A percentile compares a stretch with the other conserved stretches of the same genome.
These are phyloP conservation scores for Pholis gunnellus DNA, from an alignment of 2,113 vertebrate genomes.

Conservation along the genomic window DNA sequence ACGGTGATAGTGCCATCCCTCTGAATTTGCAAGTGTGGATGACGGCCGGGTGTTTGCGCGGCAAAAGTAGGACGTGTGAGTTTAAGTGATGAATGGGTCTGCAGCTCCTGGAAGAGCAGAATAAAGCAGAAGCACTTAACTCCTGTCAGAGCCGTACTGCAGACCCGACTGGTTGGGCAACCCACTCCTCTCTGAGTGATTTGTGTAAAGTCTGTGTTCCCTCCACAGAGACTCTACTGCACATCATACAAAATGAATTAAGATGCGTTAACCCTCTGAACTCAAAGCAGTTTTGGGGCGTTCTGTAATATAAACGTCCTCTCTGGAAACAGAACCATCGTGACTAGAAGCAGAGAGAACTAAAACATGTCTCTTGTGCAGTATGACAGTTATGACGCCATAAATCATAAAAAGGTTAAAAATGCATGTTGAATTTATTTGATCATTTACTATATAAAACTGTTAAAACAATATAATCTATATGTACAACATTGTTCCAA, in stretches of 20 bases:
- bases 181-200: slow-evolving; percentile 19
- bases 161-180: slow-evolving; percentile 7
- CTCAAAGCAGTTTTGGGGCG: too few relatives aligned
- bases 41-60: slow-evolving; percentile 36
- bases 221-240: background rate
- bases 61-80: slow-evolving; percentile 50
- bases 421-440: too few relatives aligned
- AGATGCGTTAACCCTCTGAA: background rate
- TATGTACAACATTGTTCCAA: background rate
- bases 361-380: background rate
- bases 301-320: background rate
- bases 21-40: slow-evolving; percentile 60
- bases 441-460: background rate
- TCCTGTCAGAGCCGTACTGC: slow-evolving; percentile 36
- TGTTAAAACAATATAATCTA: too few relatives aligned
- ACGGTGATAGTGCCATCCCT: slow-evolving; percentile 48
- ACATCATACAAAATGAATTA: slow-evolving; percentile 17
- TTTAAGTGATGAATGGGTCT: slow-evolving; percentile 72
- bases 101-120: slow-evolving; percentile 48
- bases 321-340: background rate
- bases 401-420: too few relatives aligned
- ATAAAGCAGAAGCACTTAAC: slow-evolving; percentile 58
- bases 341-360: background rate
- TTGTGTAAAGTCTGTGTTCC: slow-evolving; percentile 9
- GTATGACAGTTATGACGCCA: background rate